Evolutionary conservation across 2,797 vertebrate species (phyloP), one percentile per base, ranked within the genome.

Genomic region (Premnoplex brunnescens): DNA sequence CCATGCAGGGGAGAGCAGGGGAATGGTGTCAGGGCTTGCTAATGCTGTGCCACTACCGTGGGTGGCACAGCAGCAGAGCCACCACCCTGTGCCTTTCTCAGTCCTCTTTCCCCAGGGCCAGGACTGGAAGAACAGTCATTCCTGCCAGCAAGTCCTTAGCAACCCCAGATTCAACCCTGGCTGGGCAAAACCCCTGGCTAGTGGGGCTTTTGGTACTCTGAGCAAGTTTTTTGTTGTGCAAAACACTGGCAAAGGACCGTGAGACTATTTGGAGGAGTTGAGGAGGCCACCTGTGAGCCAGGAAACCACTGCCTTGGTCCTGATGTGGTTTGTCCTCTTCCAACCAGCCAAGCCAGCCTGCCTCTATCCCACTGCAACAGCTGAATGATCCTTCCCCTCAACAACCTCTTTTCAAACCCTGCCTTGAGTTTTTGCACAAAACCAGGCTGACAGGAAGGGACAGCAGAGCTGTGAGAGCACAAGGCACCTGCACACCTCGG

Each of bases 261-360:
- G 0, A 58, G 18, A 27, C 27, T 30, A 8, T n/a, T 72, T 8
- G 34, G 60, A 59, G 37, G 60, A 48, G 15, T 0, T 41, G 17
- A 20, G 28, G 26, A 94, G 37, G 43, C 9, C 17, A 12, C 27
- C 15, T 59, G n/a, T 5, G 54, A 84, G 58, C 6, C 66, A 46
- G 89, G 58, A 55, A 63, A 75, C 55, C 37, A n/a, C 58, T 27
- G 32, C 24, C n/a, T 39, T 32, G 30, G 24, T 30, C 36, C 39
- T 2, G 1, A 3, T 2, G 10, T 0, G 2, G 20, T n/a, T 67
- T 75, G 51, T 76, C 8, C 44, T 48, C 23, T 52, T 71, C 7
- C 51, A 58, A 36, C 36, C 60, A 72, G 51, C 55, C 22, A n/a
- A 39, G 18, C 30, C 85, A 77, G 4, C 37, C 34, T 85, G 63